A percentile compares a stretch with the other conserved stretches of the same genome.
Evolutionary conservation across 2,888 invertebrate genomes (phyloP).

Genomic region (Opisthograptis luteolata): DNA sequence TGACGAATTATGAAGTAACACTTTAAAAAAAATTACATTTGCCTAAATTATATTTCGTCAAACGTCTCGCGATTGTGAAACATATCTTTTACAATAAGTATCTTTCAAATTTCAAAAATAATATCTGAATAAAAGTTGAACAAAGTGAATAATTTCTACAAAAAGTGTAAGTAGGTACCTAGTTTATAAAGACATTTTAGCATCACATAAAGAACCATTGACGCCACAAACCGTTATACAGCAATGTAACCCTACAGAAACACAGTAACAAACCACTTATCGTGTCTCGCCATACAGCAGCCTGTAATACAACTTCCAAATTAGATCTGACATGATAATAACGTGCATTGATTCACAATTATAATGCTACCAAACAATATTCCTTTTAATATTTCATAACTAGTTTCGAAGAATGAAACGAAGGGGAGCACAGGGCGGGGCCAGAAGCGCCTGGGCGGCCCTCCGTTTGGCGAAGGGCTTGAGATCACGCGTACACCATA

Average conservation of each 20-base stretch:
- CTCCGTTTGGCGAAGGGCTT: constrained; percentile 46
- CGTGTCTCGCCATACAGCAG: constrained; percentile 7
- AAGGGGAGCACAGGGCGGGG: constrained; percentile 62
- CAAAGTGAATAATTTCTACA: too few species aligned
- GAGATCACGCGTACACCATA: constrained; percentile 72
- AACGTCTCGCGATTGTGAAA: too few species aligned
- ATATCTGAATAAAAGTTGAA: too few species aligned
- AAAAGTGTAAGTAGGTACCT: too few species aligned
- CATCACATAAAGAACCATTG: not conserved
- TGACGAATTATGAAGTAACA: too few species aligned
- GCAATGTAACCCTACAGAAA: constrained; percentile 32
- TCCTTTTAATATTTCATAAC: constrained; percentile 75
- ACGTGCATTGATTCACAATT: constrained; percentile 76
- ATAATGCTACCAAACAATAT: constrained; percentile 61
- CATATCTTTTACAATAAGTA: too few species aligned
- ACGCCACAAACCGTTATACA: constrained; percentile 35
- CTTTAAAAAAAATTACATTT: too few species aligned
- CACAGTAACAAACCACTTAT: constrained; percentile 65
- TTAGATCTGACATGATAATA: constrained; percentile 79
- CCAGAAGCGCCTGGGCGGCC: constrained; percentile 35
- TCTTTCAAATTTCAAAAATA: too few species aligned
- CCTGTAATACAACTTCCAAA: constrained; percentile 56
- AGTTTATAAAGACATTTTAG: not conserved
- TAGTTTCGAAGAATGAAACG: constrained; percentile 61
- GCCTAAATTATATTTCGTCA: too few species aligned